Percentiles rank a stretch among this genome's conserved stretches.
Conservation (phyloP, 2,113 vertebrate species). For the Hassar affinis region DNA sequence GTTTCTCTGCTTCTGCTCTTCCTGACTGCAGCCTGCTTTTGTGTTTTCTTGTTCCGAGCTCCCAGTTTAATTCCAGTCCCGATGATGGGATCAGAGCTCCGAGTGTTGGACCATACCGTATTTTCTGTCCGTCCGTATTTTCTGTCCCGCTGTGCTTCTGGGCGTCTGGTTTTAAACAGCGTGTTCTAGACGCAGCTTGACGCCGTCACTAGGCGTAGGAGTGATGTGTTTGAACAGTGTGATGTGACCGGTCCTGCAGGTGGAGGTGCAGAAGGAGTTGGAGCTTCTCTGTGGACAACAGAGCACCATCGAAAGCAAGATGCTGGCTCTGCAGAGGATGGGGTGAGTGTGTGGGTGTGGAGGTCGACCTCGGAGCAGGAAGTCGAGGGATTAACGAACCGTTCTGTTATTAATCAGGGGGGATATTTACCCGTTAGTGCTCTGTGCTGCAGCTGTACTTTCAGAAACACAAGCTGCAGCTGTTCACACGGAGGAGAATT, state of each 20-base stretch:
- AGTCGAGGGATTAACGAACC: not conserved
- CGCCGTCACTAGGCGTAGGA: not conserved
- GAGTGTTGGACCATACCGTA: not conserved
- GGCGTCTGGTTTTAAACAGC: not conserved
- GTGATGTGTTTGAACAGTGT: not conserved
- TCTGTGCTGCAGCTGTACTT: too few relatives aligned
- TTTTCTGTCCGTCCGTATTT: too few relatives aligned
- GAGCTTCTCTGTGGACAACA: slow-evolving; percentile 86
- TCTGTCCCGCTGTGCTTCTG: too few relatives aligned
- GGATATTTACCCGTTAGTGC: not conserved
- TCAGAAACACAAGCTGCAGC: not conserved
- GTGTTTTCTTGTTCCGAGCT: too few relatives aligned
- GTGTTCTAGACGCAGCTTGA: not conserved
- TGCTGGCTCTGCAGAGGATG: slow-evolving; percentile 90
- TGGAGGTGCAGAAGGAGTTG: slow-evolving; percentile 82
- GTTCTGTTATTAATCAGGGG: not conserved
- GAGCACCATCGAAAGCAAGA: slow-evolving; percentile 85
- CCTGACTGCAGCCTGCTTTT: too few relatives aligned
- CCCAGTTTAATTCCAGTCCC: not conserved
- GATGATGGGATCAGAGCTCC: not conserved
- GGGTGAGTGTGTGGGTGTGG: slow-evolving; percentile 74
- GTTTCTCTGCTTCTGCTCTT: not conserved
- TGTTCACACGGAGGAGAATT: not conserved
- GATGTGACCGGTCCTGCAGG: slow-evolving; percentile 66
- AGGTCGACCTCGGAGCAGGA: not conserved